Evolutionary conservation across 2,113 vertebrate genomes (phyloP), one percentile per base, ranked within the genome.

Genomic region (Synodontis membranacea): DNA sequence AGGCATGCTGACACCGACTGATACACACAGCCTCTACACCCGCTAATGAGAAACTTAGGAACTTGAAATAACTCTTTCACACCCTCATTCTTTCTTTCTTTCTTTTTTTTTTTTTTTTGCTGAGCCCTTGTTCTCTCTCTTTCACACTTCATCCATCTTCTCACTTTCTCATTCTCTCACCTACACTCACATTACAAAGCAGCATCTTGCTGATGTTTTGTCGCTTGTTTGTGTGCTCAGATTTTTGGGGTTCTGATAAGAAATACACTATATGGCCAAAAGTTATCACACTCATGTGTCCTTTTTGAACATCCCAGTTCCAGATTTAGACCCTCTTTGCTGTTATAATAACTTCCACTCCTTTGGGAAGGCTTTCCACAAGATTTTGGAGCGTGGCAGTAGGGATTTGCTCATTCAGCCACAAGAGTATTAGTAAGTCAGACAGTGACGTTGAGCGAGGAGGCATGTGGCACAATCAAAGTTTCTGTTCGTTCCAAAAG

Each of bases 1-100:
- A 48, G 83, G 70, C 80, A 80, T 46, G 19, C 83, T 74, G 86
- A 88, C 28, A 31, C 76, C 28, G 6, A 34, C 60, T 64, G 10
- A 70, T 28, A 88, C 83, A 88, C 85, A 89, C 84, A 85, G 88
- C 66, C 82, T 86, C 88, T 84, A 83, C 86, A 86, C 80, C 37
- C 1, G n/a, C 76, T 90, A 90, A 91, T 84, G 81, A 90, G 70
- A 89, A 37, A 7, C 86, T 64, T 39, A 34, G 37, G 8, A 60
- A 86, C 78, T 52, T 76, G 50, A 86, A 85, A 83, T 64, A 86
- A 70, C 75, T 60, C 84, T 72, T 31, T 25, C 19, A 64, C 17
- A 21, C 25, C 46, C 31, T 75, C 46, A 50, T 23, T n/a, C n/a
- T n/a, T 60, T 28, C 34, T n/a, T 58, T 37, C 52, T 37, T 50